These are phyloP conservation scores for Anisognathus igniventris DNA, from an alignment of 2,797 vertebrate genomes.

Conservation along the genomic window DNA sequence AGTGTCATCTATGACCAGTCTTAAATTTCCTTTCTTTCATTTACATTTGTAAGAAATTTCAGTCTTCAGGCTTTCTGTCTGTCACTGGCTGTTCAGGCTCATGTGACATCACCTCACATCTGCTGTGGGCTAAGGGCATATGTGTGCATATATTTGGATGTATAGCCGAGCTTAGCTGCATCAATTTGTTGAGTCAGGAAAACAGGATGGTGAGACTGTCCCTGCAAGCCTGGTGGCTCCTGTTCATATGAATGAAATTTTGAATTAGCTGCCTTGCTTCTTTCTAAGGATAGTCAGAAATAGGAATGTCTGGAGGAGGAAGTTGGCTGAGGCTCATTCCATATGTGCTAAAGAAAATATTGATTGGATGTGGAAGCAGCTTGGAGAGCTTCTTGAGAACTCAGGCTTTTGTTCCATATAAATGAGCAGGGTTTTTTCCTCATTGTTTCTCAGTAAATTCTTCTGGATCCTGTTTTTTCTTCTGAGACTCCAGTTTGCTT, in stretches of 20 bases:
- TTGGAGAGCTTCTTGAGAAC: conserved; percentile 40
- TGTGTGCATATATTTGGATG: not conserved
- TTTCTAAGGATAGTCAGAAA: conserved; percentile 12
- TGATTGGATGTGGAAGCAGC: conserved; percentile 32
- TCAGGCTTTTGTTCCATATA: conserved; percentile 13
- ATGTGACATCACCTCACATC: not conserved
- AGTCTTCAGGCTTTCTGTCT: not conserved
- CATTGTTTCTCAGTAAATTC: conserved; percentile 18
- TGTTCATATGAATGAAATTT: not conserved
- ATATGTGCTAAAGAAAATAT: conserved; percentile 55
- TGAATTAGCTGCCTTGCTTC: not conserved
- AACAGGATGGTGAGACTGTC: not conserved
- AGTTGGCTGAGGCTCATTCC: conserved; percentile 28
- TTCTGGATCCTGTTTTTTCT: conserved; percentile 43
- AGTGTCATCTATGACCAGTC: not conserved
- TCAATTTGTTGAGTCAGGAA: not conserved
- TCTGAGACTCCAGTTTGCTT: conserved; percentile 18
- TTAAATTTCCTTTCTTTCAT: not conserved
- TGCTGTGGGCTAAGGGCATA: not conserved
- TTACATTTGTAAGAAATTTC: not conserved
- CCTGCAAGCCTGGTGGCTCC: not conserved
- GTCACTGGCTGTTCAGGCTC: not conserved
- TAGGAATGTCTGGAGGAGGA: conserved; percentile 42
- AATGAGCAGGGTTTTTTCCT: not conserved
- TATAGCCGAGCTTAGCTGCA: not conserved